Evolutionary conservation across 1,140 invertebrate genomes (phyloP).

Genomic region (Philotrypesis tridentata): DNA sequence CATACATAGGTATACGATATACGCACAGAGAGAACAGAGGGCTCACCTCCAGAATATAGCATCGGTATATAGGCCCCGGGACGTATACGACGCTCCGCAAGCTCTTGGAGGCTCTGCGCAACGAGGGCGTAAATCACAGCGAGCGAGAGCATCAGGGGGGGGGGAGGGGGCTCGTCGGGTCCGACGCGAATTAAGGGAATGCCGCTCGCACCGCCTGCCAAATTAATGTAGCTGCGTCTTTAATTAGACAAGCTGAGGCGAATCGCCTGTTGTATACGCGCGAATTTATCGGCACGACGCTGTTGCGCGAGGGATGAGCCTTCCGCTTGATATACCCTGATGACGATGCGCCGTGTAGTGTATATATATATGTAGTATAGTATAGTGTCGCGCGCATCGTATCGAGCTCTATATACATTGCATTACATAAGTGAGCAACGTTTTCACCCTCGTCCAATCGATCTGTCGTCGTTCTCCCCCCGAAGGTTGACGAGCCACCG

Average conservation of each 20-base stretch:
- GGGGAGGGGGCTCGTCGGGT: too few species aligned
- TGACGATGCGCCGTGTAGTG: too few species aligned
- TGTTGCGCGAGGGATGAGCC: too few species aligned
- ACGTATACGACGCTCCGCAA: slow-evolving; percentile 44
- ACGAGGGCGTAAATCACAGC: slow-evolving; percentile 60
- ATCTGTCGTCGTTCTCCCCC: slow-evolving; percentile 52
- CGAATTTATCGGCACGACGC: too few species aligned
- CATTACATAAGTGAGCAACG: not conserved
- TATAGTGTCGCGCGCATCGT: too few species aligned
- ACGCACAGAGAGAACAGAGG: too few species aligned
- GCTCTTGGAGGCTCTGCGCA: slow-evolving; percentile 29
- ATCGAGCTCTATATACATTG: too few species aligned
- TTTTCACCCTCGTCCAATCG: slow-evolving; percentile 37
- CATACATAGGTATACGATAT: too few species aligned
- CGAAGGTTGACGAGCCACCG: slow-evolving; percentile 2
- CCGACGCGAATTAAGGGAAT: slow-evolving; percentile 60
- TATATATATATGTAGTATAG: too few species aligned
- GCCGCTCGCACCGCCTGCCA: slow-evolving; percentile 39
- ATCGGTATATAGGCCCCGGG: not conserved
- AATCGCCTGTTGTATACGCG: too few species aligned
- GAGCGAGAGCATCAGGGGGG: not conserved
- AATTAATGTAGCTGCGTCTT: slow-evolving; percentile 58
- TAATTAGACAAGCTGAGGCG: slow-evolving; percentile 62
- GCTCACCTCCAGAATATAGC: not conserved
- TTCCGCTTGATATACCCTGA: too few species aligned